Evolutionary conservation across 30 jellyfish, hydroid and myxozoan genomes (phyloP).

Genomic region (Turritopsis dohrnii): DNA sequence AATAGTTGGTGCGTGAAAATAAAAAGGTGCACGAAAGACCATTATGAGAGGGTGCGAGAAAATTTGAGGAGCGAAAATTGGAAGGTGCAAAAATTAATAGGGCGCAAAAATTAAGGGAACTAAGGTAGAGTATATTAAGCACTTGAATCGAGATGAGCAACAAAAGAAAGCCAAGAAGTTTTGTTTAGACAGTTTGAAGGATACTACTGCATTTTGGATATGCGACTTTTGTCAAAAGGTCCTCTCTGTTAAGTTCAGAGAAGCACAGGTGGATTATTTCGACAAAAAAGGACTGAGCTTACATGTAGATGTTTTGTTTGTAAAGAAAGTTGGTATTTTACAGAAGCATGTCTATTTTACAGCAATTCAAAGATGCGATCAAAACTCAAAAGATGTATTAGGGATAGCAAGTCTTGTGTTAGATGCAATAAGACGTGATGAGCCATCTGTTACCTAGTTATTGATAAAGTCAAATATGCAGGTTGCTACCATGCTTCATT

Average conservation of each 20-base stretch:
- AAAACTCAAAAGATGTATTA: neutral
- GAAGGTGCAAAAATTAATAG: no score
- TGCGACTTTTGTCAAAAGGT: conserved; percentile 6
- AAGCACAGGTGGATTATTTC: conserved; percentile 3
- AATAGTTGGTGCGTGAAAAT: no score
- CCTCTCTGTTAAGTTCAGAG: neutral
- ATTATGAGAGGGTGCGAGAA: no score
- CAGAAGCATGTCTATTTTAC: conserved; percentile 10
- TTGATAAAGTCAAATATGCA: neutral
- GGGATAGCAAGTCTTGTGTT: neutral
- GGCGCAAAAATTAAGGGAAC: no score
- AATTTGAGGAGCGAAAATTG: no score
- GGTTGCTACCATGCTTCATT: neutral
- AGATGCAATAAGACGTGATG: neutral
- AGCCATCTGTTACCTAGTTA: neutral
- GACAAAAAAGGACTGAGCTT: conserved; percentile 11
- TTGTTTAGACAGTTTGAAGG: no score
- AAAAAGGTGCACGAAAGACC: no score
- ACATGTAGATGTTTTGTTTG: no score
- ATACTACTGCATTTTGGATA: no score
- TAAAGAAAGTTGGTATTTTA: neutral
- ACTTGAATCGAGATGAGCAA: no score
- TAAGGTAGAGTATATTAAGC: no score
- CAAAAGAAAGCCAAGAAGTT: no score
- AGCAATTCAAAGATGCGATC: neutral